These are phyloP conservation scores for Folsomia candida DNA, from an alignment of 2,888 invertebrate genomes.

Conservation along the genomic window DNA sequence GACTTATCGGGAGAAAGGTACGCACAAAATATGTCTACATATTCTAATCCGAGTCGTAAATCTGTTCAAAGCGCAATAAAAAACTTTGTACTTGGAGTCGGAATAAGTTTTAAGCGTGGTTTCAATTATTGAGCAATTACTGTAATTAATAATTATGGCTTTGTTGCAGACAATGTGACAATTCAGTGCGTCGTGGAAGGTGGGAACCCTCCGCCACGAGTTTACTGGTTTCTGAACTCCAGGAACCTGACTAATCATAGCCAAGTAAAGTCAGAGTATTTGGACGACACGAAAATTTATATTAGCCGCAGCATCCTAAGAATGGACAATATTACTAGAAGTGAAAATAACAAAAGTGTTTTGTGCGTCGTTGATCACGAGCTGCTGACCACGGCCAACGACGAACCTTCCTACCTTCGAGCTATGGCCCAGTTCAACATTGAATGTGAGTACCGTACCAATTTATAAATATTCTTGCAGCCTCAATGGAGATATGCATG, in stretches of 20 bases:
- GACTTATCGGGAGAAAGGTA: constrained; percentile 50
- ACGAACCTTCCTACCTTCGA: constrained; percentile 29
- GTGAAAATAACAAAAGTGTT: constrained; percentile 82
- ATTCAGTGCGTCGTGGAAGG: constrained; percentile 50
- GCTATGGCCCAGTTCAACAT: constrained; percentile 61
- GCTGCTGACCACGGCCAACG: constrained; percentile 59
- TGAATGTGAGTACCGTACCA: constrained; percentile 62
- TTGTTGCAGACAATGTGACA: constrained; percentile 49
- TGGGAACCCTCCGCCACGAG: constrained; percentile 46
- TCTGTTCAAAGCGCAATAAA: too few relatives aligned
- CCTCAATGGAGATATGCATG: background rate
- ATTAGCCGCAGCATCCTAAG: constrained; percentile 63
- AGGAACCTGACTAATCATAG: constrained; percentile 48
- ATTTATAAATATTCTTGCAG: background rate
- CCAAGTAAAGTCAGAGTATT: constrained; percentile 41
- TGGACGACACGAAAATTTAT: constrained; percentile 50
- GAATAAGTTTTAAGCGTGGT: too few relatives aligned
- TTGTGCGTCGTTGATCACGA: constrained; percentile 75
- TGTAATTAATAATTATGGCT: too few relatives aligned
- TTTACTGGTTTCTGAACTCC: constrained; percentile 47
- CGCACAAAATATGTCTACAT: too few relatives aligned
- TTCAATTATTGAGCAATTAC: too few relatives aligned
- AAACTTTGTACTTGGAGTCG: too few relatives aligned
- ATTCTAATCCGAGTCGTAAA: too few relatives aligned
- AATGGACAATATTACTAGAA: constrained; percentile 72